These are phyloP conservation scores for Pseudomyrmex pallidus DNA, from an alignment of 1,140 invertebrate genomes.

Conservation along the genomic window DNA sequence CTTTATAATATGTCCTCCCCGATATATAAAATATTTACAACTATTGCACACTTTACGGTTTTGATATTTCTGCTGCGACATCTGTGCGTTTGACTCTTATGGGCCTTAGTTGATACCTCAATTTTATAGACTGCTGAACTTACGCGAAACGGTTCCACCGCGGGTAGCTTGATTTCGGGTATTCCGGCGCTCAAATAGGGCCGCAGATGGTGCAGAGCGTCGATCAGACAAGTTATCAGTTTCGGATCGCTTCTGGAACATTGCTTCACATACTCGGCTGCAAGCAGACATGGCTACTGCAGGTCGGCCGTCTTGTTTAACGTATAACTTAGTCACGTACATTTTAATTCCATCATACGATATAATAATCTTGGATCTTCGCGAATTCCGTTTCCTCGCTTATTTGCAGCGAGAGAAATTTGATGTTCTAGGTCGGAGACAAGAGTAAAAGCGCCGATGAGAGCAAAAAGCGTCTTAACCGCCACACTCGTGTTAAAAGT, in stretches of 20 bases:
- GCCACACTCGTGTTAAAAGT: constrained; percentile 46
- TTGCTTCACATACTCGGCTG: constrained; percentile 90
- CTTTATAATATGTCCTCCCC: too few relatives aligned
- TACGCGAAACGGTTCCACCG: constrained; percentile 89
- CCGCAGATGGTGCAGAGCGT: constrained; percentile 87
- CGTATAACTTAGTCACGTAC: background rate
- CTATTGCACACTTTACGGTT: too few relatives aligned
- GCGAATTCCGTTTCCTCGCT: background rate
- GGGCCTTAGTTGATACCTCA: background rate
- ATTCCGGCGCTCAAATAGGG: constrained; percentile 89
- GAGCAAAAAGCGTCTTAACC: constrained; percentile 35
- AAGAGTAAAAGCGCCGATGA: constrained; percentile 38
- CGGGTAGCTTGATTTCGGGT: constrained; percentile 89
- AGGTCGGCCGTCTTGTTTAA: background rate
- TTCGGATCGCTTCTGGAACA: constrained; percentile 88
- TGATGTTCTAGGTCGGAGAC: background rate
- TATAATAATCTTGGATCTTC: background rate
- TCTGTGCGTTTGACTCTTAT: too few relatives aligned
- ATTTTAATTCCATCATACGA: background rate
- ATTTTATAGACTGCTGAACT: constrained; percentile 59
- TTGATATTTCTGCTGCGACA: too few relatives aligned
- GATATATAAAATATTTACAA: too few relatives aligned
- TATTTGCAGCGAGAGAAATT: constrained; percentile 25
- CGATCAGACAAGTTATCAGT: constrained; percentile 87
- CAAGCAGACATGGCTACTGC: constrained; percentile 69